Conservation (phyloP, 2,797 vertebrate species). For the Gymnocypris eckloni region DNA sequence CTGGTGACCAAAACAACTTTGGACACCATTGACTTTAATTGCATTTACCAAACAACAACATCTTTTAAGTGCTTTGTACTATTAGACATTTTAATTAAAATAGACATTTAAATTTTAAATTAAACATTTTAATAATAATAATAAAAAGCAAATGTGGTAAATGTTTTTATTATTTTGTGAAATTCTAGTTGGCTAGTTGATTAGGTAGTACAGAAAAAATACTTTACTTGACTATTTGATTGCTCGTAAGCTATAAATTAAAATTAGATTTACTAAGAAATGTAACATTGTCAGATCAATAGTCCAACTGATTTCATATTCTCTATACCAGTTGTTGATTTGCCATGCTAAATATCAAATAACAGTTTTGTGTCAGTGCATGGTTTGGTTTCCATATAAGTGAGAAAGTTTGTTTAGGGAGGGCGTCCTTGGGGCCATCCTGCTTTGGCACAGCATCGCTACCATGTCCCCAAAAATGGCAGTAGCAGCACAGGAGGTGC, state of each 20-base stretch:
- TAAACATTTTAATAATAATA: background rate
- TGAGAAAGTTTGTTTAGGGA: background rate
- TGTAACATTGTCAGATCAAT: background rate
- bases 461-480: constrained; percentile 66
- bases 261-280: background rate
- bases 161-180: background rate
- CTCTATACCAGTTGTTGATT: background rate
- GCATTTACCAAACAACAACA: background rate
- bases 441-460: constrained; percentile 68
- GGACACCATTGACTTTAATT: background rate
- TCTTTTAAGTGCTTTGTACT: background rate
- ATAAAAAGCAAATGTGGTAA: background rate
- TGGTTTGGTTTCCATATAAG: background rate
- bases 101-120: background rate
- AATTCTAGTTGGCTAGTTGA: background rate
- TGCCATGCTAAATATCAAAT: constrained; percentile 15
- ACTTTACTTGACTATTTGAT: background rate
- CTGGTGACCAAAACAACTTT: background rate
- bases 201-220: background rate
- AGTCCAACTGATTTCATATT: background rate
- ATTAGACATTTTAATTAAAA: background rate
- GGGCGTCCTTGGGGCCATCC: constrained; percentile 52
- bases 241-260: background rate
- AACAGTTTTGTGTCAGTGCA: constrained; percentile 11
- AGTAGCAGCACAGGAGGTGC: constrained; percentile 66